Percentiles rank a stretch among this genome's conserved stretches.
Evolutionary conservation across 1,140 invertebrate species (phyloP).

Genomic region (Hylaeus volcanicus): DNA sequence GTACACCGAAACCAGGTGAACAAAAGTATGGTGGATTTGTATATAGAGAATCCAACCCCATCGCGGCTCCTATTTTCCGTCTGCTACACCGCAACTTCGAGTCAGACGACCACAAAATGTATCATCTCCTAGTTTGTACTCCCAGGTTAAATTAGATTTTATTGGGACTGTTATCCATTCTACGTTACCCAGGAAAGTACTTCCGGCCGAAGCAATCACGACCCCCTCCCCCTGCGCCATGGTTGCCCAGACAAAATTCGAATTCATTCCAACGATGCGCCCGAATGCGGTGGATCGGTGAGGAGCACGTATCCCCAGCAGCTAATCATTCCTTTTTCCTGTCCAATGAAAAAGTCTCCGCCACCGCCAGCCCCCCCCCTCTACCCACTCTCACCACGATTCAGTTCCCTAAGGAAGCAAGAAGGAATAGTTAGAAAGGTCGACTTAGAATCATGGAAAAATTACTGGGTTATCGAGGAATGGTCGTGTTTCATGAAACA

Average conservation of each 20-base stretch:
- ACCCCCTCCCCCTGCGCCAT: neutral
- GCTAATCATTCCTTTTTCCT: conserved; percentile 44
- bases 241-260: conserved; percentile 54
- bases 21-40: neutral
- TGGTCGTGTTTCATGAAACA: too few relatives aligned
- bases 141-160: conserved; percentile 73
- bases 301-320: conserved; percentile 41
- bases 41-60: conserved; percentile 34
- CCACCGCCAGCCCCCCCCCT: neutral
- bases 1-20: neutral
- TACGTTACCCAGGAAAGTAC: conserved; percentile 60
- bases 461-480: too few relatives aligned
- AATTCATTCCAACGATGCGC: conserved; percentile 52
- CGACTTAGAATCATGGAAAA: neutral
- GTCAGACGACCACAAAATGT: conserved; percentile 71
- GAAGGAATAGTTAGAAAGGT: neutral
- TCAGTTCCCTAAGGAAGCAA: conserved; percentile 3
- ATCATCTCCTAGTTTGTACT: conserved; percentile 70
- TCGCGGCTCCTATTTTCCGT: conserved; percentile 66
- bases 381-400: neutral
- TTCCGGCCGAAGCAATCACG: conserved; percentile 64
- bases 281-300: conserved; percentile 39
- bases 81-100: conserved; percentile 66
- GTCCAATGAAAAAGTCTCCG: conserved; percentile 6
- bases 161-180: conserved; percentile 72